Percentiles rank a stretch among this genome's conserved stretches.
Conservation (phyloP, 2,113 vertebrate species). For the Microtus montanus region DNA sequence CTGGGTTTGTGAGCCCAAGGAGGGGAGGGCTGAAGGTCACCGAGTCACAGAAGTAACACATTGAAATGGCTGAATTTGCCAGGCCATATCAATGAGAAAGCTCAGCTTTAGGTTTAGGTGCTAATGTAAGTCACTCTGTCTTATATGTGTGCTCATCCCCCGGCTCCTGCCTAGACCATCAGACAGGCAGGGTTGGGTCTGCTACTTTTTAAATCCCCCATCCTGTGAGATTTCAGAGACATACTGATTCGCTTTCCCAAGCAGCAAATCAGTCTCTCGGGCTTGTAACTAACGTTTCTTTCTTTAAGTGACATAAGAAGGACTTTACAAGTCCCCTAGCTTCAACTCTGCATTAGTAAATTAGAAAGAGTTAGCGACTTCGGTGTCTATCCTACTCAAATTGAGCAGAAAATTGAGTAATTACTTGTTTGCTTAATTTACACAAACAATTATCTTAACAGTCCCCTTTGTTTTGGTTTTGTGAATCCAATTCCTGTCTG, state of each 20-base stretch:
- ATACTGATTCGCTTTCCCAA: not conserved
- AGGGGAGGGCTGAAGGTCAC: not conserved
- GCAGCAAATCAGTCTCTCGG: not conserved
- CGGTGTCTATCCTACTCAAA: constrained; percentile 17
- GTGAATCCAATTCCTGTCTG: not conserved
- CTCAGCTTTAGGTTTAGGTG: not conserved
- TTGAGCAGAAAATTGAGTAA: constrained; percentile 56
- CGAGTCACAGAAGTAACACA: not conserved
- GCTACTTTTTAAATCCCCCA: not conserved
- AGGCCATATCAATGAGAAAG: not conserved
- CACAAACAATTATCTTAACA: constrained; percentile 55
- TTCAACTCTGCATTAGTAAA: not conserved
- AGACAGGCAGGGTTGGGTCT: not conserved
- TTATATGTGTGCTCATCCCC: not conserved
- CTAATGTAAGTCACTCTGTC: not conserved
- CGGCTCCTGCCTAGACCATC: not conserved
- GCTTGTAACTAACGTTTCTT: constrained; percentile 34
- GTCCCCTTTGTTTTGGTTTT: constrained; percentile 60
- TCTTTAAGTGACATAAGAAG: constrained; percentile 5
- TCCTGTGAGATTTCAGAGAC: not conserved
- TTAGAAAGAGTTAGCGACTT: constrained; percentile 43
- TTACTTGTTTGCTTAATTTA: constrained; percentile 56
- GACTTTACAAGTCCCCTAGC: constrained; percentile 15
- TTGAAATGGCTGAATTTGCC: not conserved
- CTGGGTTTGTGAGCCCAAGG: not conserved